Conservation (phyloP, 1,140 invertebrate species). For the Cotesia chilonis region DNA sequence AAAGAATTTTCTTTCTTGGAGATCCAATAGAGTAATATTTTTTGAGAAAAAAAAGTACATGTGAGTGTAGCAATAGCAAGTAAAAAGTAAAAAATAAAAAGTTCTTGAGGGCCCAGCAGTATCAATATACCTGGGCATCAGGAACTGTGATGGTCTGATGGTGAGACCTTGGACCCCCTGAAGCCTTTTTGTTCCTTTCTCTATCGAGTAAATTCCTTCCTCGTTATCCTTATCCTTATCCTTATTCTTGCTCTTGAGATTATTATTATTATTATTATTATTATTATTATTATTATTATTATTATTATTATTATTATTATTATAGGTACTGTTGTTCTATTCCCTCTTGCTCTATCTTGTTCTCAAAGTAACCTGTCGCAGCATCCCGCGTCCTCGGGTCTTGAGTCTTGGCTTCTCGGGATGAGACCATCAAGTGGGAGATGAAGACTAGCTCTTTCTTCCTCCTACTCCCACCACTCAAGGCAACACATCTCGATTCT, state of each 20-base stretch:
- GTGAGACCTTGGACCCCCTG: conserved; percentile 22
- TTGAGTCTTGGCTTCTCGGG: background rate
- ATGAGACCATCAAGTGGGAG: conserved; percentile 27
- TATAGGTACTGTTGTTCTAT: background rate
- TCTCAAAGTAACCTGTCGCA: conserved; percentile 24
- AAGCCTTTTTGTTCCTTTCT: background rate
- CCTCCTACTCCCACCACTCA: background rate
- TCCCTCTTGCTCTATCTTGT: conserved; percentile 1
- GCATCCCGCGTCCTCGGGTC: conserved; percentile 9
- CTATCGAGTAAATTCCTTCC: background rate
- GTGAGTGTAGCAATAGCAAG: no score
- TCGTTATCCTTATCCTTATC: background rate
- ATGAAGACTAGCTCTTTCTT: background rate
- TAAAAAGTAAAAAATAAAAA: no score
- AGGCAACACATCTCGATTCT: background rate
- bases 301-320: background rate
- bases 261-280: background rate
- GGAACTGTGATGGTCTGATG: background rate
- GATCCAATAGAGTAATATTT: no score
- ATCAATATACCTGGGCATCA: conserved; percentile 24
- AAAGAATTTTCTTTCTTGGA: no score
- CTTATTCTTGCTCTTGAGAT: background rate
- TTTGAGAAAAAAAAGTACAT: no score
- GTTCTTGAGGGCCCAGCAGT: no score
- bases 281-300: no score